Evolutionary conservation across 2,113 vertebrate genomes (phyloP), one percentile per base, ranked within the genome.

Genomic region (Mesembrinibis cayennensis): DNA sequence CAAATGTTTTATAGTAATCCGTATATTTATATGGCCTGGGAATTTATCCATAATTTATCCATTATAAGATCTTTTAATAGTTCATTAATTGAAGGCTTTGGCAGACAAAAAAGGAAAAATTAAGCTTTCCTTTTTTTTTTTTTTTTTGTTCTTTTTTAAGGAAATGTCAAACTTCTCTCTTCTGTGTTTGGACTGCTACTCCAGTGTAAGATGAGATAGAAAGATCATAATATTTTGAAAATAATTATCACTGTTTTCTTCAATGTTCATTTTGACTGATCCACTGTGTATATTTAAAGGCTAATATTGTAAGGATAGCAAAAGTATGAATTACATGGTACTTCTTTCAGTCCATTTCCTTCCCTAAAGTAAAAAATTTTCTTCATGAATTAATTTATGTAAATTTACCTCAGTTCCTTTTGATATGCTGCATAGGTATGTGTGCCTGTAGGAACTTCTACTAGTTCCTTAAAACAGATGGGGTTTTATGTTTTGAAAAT

Each of bases 401-500:
- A 44, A 42, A 18, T 53, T 80, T 85, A 16, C 29, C 15, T 38
- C 20, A 30, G 38, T 71, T 95, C 11, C 13, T 71, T 89, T 55
- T 84, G 11, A 9, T 50, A 5, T 44, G 15, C 30, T 4, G 0
- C 2, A 10, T 14, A 32, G 13, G 3, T 49, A 7, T 0, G 0
- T 19, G 8, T 56, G 27, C 18, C 22, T 58, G 15, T 29, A 62
- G 62, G 7, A 89, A 42, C 40, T 69, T 85, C 23, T 26, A 1
- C 22, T 53, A n/a, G 11, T 47, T 81, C 49, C 27, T 63, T 69
- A 44, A 36, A 76, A 45, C 7, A 45, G 8, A 9, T 38, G 7
- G 11, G 2, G 3, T 1, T 61, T 89, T 47, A 26, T 40, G 4
- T 58, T 82, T 67, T 85, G 32, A 56, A 38, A 58, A 26, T 21